Evolutionary conservation across 2,797 vertebrate species (phyloP).

Genomic region (Hemibagrus guttatus): DNA sequence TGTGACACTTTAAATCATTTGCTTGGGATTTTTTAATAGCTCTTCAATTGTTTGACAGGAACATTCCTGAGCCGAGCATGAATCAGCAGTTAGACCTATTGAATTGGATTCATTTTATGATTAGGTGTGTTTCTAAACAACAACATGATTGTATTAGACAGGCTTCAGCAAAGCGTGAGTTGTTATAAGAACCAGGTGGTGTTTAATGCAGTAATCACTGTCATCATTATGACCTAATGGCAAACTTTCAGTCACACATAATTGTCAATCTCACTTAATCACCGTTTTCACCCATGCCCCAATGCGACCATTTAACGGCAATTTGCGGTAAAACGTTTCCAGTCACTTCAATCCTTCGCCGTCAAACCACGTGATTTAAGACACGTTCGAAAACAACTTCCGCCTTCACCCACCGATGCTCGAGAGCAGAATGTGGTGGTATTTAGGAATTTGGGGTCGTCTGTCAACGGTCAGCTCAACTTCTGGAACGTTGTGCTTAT

Average conservation of each 20-base stretch:
- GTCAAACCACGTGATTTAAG: slow-evolving; percentile 36
- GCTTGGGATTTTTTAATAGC: neutral
- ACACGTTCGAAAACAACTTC: slow-evolving; percentile 14
- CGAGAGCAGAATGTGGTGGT: slow-evolving; percentile 7
- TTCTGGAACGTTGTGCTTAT: neutral
- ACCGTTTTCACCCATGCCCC: slow-evolving; percentile 38
- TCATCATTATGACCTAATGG: slow-evolving; percentile 50
- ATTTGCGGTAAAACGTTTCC: slow-evolving; percentile 48
- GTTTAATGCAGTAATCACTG: slow-evolving; percentile 51
- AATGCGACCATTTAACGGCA: slow-evolving; percentile 41
- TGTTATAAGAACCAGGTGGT: slow-evolving; percentile 51
- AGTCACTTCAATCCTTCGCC: slow-evolving; percentile 31
- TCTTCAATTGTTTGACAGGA: slow-evolving; percentile 25
- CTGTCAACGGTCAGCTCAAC: slow-evolving; percentile 21
- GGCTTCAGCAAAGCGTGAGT: slow-evolving; percentile 34
- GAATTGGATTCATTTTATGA: slow-evolving; percentile 41
- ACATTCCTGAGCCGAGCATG: neutral
- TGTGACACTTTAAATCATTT: slow-evolving; percentile 10
- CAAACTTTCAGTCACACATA: slow-evolving; percentile 47
- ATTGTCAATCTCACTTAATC: slow-evolving; percentile 55
- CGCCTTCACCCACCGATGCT: slow-evolving; percentile 12
- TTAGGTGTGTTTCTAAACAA: slow-evolving; percentile 46
- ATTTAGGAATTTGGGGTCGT: slow-evolving; percentile 37
- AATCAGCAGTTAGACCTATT: slow-evolving; percentile 37
- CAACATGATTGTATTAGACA: slow-evolving; percentile 54